Percentiles rank a stretch among this genome's conserved stretches.
Evolutionary conservation across 2,888 invertebrate genomes (phyloP).

Genomic region (Melanargia galathea): DNA sequence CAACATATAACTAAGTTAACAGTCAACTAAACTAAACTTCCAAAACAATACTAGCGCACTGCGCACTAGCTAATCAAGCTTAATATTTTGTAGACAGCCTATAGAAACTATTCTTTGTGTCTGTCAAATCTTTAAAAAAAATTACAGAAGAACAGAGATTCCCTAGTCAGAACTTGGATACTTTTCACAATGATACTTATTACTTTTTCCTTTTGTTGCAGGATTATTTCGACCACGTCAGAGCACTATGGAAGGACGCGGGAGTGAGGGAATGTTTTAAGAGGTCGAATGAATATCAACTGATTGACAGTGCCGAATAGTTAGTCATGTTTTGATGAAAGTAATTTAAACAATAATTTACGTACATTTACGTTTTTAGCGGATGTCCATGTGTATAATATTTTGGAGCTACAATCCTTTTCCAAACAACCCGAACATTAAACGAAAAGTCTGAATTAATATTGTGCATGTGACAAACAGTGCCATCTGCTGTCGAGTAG

Average conservation of each 20-base stretch:
- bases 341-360: constrained; percentile 3
- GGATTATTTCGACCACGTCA: constrained; percentile 88
- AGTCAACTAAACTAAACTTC: too few species aligned
- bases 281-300: constrained; percentile 89
- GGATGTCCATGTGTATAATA: background rate
- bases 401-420: background rate
- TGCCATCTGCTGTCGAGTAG: constrained; percentile 2
- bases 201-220: constrained; percentile 55
- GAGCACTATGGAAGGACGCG: constrained; percentile 86
- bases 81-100: too few species aligned
- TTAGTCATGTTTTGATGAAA: constrained; percentile 72
- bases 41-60: too few species aligned
- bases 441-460: background rate
- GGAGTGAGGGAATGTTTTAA: constrained; percentile 87
- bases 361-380: background rate
- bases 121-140: too few species aligned
- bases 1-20: too few species aligned
- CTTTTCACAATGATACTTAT: constrained; percentile 33
- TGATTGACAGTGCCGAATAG: constrained; percentile 92
- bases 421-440: too few species aligned
- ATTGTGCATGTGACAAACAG: background rate
- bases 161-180: too few species aligned
- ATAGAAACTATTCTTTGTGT: too few species aligned
- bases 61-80: too few species aligned
- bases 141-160: too few species aligned